Conservation (phyloP, 2,113 vertebrate species). For the Corythaixoides concolor region DNA sequence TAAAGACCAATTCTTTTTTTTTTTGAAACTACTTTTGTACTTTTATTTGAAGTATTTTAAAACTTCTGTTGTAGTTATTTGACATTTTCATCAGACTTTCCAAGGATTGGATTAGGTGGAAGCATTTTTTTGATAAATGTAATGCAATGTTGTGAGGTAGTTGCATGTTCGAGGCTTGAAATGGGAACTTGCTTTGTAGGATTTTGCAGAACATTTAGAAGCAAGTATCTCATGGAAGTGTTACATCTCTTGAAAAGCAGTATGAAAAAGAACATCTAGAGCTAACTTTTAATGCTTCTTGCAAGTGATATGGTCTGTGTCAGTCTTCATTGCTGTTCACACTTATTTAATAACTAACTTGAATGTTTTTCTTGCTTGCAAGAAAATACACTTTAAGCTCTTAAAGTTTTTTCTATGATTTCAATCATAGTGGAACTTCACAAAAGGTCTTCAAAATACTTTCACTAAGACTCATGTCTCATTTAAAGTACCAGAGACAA, state of each 20-base stretch:
- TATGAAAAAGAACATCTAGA: neutral
- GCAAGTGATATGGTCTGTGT: neutral
- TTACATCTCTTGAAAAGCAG: neutral
- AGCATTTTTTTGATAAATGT: neutral
- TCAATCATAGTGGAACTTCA: neutral
- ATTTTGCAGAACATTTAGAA: neutral
- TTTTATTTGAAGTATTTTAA: neutral
- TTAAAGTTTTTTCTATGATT: neutral
- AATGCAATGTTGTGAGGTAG: neutral
- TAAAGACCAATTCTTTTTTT: neutral
- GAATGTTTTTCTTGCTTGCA: neutral
- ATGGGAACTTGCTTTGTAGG: neutral
- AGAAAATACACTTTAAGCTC: neutral
- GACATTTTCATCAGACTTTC: accelerated
- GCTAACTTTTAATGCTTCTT: neutral
- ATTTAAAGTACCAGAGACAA: neutral
- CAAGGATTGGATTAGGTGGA: neutral
- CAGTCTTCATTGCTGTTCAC: neutral
- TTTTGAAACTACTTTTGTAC: neutral
- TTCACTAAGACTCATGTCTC: neutral
- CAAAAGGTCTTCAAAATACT: neutral
- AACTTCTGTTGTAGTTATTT: neutral
- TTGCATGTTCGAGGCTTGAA: neutral
- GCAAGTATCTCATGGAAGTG: neutral
- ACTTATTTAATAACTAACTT: neutral